Conservation (phyloP, 2,113 vertebrate genomes). For the Nipponia nippon region DNA sequence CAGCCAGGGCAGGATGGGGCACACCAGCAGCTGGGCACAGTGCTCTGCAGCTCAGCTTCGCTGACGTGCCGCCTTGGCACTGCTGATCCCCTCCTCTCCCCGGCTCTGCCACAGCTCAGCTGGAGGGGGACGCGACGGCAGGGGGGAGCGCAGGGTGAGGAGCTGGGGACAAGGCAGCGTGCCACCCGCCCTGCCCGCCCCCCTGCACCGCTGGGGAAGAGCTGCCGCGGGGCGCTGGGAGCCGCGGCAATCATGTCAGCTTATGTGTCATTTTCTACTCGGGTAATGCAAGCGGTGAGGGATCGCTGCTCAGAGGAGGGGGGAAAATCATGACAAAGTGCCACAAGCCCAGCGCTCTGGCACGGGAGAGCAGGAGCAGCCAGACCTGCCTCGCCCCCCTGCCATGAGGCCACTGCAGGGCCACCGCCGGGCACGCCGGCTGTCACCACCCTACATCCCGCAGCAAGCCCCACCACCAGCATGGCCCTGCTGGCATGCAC, state of each 20-base stretch:
- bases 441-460: not conserved
- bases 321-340: not conserved
- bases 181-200: not conserved
- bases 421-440: not conserved
- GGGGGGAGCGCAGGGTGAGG: not conserved
- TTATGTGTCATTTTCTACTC: not conserved
- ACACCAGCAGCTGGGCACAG: too few relatives aligned
- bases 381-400: not conserved
- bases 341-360: not conserved
- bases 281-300: not conserved
- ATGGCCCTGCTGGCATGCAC: not conserved
- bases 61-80: rapidly evolving
- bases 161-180: not conserved
- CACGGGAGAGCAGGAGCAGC: not conserved
- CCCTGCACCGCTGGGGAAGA: rapidly evolving
- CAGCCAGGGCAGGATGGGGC: too few relatives aligned
- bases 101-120: not conserved
- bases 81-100: not conserved
- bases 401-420: too few relatives aligned
- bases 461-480: not conserved
- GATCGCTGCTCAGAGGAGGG: not conserved
- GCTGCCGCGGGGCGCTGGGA: not conserved
- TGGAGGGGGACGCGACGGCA: not conserved
- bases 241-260: not conserved
- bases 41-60: not conserved